Evolutionary conservation across 2,113 vertebrate genomes (phyloP), one percentile per base, ranked within the genome.

Genomic region (Planiliza haematocheilus): DNA sequence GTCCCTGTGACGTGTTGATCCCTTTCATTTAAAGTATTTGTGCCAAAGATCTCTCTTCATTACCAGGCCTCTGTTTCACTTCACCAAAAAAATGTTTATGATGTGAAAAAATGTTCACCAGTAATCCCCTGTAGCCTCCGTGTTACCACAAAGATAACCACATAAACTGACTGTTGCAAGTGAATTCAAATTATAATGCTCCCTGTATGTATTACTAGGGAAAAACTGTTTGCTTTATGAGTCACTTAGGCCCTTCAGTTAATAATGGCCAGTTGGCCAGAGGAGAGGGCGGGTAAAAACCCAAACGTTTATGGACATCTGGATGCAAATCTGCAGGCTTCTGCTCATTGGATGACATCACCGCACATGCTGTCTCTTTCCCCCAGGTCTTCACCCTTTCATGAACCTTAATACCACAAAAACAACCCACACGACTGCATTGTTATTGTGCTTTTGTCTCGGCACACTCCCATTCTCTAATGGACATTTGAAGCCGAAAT

Each of bases 331-430:
- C 78, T 67, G 13, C 21, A 24, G 39, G 62, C 63, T 62, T 76
- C 65, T 76, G 70, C 67, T 67, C 6, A 5, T 17, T 51, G 50
- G 30, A 89, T 90, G 87, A 89, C 84, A 86, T 88, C 89, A 91
- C 43, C 10, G 20, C 56, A 77, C 16, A 8, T 60, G 75, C 49
- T 72, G 60, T 41, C 10, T 58, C 24, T 43, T 38, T 67, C 53
- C 77, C 65, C 68, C 57, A 84, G 70, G 78, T 57, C 38, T n/a
- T 59, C 14, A 17, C 53, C 68, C 69, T 50, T 70, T 68, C 72
- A 63, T 68, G 70, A 72, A 79, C 36, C 18, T 53, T 69, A 43
- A 62, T 48, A 70, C 24, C 58, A 66, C 36, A 63, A 46, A 65
- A 70, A 52, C 62, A 61, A 20, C 42, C 62, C 70, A 13, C 55